Evolutionary conservation across 2,113 vertebrate genomes (phyloP).

Genomic region (Sialia sialis): DNA sequence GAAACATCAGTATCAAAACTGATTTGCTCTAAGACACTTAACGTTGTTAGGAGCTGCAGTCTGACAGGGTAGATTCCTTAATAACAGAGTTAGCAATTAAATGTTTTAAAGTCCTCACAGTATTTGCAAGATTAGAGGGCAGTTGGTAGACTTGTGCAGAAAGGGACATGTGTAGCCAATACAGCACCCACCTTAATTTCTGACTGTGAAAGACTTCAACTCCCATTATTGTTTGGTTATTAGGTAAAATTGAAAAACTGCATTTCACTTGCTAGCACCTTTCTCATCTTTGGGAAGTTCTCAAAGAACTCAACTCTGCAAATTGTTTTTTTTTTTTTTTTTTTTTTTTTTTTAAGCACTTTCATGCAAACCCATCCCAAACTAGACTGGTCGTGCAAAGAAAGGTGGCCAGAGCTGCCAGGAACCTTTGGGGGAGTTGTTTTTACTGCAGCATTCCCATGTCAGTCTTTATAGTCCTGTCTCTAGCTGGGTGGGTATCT

Average conservation of each 20-base stretch:
- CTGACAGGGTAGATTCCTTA: conserved; percentile 58
- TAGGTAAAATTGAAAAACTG: neutral
- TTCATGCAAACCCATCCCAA: neutral
- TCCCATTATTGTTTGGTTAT: neutral
- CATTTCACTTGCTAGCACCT: neutral
- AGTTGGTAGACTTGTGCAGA: neutral
- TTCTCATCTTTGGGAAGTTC: neutral
- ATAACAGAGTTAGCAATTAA: conserved; percentile 49
- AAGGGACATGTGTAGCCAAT: neutral
- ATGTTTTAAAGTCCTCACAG: conserved; percentile 51
- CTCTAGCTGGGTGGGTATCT: neutral
- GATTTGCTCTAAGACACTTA: conserved; percentile 63
- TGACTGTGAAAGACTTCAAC: neutral
- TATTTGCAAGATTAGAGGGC: conserved; percentile 13
- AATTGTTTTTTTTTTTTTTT: neutral
- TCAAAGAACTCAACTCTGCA: neutral
- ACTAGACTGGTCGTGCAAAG: neutral
- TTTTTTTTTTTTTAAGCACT: neutral
- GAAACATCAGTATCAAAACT: conserved; percentile 74
- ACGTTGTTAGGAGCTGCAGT: conserved; percentile 45
- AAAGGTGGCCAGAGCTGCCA: neutral
- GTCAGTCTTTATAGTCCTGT: accelerated
- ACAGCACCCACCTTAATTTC: neutral
- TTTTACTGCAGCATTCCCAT: neutral
- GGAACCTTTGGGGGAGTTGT: neutral